phyloP scores from a whole-genome alignment of 2,888 invertebrate species.

The Leuctra nigra region DNA sequence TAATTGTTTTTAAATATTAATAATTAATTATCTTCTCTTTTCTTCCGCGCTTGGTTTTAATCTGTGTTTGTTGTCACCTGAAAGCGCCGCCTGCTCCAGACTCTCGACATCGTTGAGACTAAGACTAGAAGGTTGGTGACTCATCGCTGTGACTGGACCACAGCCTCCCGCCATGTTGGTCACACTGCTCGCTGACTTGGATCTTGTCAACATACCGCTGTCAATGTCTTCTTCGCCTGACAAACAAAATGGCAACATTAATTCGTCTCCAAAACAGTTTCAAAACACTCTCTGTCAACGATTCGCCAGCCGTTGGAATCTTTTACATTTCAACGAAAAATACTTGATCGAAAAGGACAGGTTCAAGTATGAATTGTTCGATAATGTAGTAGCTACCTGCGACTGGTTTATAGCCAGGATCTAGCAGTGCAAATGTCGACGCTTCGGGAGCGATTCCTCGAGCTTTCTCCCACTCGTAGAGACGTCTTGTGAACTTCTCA shows the following conservation, averaged over 20 bases:
- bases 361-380: background rate
- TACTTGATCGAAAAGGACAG: too few relatives aligned
- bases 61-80: conserved; percentile 30
- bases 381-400: background rate
- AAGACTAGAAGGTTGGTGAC: conserved; percentile 64
- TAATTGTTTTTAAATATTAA: too few relatives aligned
- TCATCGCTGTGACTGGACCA: conserved; percentile 38
- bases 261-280: too few relatives aligned
- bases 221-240: conserved; percentile 14
- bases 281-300: too few relatives aligned
- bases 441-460: conserved; percentile 78
- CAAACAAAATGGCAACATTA: too few relatives aligned
- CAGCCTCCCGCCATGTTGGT: conserved; percentile 19
- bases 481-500: conserved; percentile 78
- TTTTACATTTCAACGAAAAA: too few relatives aligned
- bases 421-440: conserved; percentile 73
- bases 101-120: conserved; percentile 68
- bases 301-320: too few relatives aligned
- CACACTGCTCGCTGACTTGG: conserved; percentile 67
- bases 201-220: conserved; percentile 49
- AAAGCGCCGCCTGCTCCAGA: conserved; percentile 37
- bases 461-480: conserved; percentile 91
- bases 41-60: too few relatives aligned
- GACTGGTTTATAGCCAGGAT: conserved; percentile 43
- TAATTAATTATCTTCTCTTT: too few relatives aligned